A percentile compares a stretch with the other conserved stretches of the same genome.
Conservation (phyloP, 2,797 vertebrate genomes). For the Lepus townsendii region DNA sequence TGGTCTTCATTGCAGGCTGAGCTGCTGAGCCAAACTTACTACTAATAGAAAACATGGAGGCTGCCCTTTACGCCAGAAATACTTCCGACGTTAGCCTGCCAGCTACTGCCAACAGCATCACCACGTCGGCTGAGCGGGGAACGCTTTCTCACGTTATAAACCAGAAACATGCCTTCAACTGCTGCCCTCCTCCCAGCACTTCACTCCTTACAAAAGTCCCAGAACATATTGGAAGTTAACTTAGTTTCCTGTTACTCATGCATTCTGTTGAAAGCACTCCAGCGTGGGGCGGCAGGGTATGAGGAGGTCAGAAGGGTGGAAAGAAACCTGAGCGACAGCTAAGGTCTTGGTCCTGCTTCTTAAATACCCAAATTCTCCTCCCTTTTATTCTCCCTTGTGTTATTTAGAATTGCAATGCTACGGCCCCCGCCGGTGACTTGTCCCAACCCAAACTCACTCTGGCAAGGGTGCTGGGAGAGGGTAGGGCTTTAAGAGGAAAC, state of each 20-base stretch:
- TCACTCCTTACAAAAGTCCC: not conserved
- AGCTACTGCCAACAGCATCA: not conserved
- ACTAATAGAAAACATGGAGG: not conserved
- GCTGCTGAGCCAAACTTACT: not conserved
- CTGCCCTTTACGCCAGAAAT: not conserved
- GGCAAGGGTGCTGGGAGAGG: too few species aligned
- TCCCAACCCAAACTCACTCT: not conserved
- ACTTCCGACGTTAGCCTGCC: not conserved
- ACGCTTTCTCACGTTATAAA: not conserved
- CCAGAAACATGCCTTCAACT: not conserved
- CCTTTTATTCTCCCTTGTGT: too few species aligned
- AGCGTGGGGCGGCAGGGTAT: not conserved
- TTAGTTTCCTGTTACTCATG: not conserved
- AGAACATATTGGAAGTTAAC: not conserved
- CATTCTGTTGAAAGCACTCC: conserved; percentile 9
- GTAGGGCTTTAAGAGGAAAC: not conserved
- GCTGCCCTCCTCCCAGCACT: not conserved
- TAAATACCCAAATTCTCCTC: not conserved
- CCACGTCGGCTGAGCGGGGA: conserved; percentile 14
- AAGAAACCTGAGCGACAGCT: not conserved
- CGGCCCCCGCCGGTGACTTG: too few species aligned
- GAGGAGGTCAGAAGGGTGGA: not conserved
- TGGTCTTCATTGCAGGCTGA: not conserved
- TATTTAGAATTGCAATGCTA: not conserved
- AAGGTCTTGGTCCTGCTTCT: not conserved